Evolutionary conservation across 2,113 vertebrate genomes (phyloP), one percentile per base, ranked within the genome.

Genomic region (Aleadryas rufinucha): DNA sequence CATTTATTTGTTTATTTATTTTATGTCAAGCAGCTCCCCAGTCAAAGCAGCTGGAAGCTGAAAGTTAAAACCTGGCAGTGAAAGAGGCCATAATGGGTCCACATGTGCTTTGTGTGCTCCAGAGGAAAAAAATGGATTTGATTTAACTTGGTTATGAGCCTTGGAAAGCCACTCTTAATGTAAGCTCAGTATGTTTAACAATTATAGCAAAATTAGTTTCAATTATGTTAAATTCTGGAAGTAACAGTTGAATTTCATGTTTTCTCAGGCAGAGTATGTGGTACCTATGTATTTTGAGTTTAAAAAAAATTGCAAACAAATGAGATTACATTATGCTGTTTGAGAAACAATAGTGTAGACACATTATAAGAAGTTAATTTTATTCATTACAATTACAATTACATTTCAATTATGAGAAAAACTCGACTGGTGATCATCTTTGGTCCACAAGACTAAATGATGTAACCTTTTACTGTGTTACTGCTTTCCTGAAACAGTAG

Each of bases 41-140:
- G 71, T 54, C 79, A 84, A 86, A 92, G 84, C 66, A 94, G 22
- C 90, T 90, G 63, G 75, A 91, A 63, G 84, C 39, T 94, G 82
- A 77, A 86, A 95, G 87, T 70, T 91, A 59, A 97, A 96, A 92
- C 41, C 60, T 88, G 39, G 30, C 66, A 91, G 33, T 63, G 54
- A 80, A 72, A 70, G 26, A 79, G 50, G 56, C 63, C 17, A 31
- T 70, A 88, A 77, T 44, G 30, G 47, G 30, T 15, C 77, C 45
- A 88, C 30, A 54, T 86, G 63, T 2, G 3, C 39, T 86, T 89
- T 81, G 16, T 31, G 33, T 56, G 15, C 77, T 91, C 20, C 71
- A 94, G 56, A 70, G 54, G 5, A 13, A 45, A 30, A 95, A 89
- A 93, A 61, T 2, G 0, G n/a, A n/a, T 87, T 91, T 94, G 54